phyloP scores from a whole-genome alignment of 2,797 vertebrate species.

The Calcarius lapponicus region DNA sequence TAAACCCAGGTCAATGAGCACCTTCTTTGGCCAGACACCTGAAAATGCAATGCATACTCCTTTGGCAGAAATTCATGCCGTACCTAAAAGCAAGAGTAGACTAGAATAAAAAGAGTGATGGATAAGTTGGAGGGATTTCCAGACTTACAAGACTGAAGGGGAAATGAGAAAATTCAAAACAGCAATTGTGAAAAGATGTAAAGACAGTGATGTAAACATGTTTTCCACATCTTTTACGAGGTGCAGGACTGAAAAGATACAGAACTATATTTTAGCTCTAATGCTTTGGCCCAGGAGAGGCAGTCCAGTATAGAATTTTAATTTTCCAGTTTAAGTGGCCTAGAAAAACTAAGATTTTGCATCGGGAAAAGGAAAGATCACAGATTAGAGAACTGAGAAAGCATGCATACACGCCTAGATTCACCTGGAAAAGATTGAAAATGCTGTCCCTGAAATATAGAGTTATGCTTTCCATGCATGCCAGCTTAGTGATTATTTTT shows the following conservation, averaged over 20 bases:
- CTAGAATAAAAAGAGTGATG: neutral
- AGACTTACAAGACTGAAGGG: conserved; percentile 1
- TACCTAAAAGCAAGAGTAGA: neutral
- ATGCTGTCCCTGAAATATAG: neutral
- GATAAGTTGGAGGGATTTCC: neutral
- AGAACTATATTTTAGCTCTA: neutral
- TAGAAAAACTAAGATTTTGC: neutral
- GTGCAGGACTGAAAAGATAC: neutral
- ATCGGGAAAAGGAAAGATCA: neutral
- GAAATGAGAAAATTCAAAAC: conserved; percentile 39
- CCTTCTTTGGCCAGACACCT: neutral
- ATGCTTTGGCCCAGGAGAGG: neutral
- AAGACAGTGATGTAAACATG: conserved; percentile 2
- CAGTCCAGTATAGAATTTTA: neutral
- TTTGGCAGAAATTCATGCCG: neutral
- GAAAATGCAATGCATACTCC: neutral
- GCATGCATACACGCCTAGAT: neutral
- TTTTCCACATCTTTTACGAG: conserved; percentile 31
- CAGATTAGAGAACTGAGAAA: neutral
- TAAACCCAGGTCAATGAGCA: neutral
- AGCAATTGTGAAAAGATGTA: neutral
- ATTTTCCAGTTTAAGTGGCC: neutral
- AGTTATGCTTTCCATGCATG: neutral
- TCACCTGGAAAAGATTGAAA: neutral
- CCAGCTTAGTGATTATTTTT: neutral